Conservation (phyloP, 2,113 vertebrate genomes). For the Zosterops hypoxanthus region DNA sequence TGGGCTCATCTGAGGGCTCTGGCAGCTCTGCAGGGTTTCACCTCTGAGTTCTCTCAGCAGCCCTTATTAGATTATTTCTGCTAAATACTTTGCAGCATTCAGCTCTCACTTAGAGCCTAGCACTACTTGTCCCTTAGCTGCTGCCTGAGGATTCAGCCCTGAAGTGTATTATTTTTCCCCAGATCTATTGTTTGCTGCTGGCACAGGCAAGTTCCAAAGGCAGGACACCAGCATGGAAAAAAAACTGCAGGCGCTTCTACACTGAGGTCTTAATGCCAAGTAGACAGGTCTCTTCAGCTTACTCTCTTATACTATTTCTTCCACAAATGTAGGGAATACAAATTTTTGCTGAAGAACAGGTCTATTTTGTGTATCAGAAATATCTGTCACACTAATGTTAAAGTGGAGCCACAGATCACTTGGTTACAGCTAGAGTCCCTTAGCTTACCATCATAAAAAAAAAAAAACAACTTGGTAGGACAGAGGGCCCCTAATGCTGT, state of each 20-base stretch:
- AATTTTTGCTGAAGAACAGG: conserved; percentile 21
- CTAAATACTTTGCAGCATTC: neutral
- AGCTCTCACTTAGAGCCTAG: neutral
- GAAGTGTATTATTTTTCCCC: neutral
- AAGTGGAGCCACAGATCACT: neutral
- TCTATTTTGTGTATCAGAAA: conserved; percentile 48
- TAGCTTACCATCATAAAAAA: conserved; percentile 23
- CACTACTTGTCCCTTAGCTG: neutral
- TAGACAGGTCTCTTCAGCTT: neutral
- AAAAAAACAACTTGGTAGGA: conserved; percentile 1
- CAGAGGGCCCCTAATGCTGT: neutral
- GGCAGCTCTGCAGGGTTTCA: neutral
- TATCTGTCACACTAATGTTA: neutral
- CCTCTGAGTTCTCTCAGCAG: neutral
- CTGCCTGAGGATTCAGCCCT: neutral
- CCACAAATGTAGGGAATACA: neutral
- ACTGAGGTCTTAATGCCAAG: neutral
- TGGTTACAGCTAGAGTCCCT: neutral
- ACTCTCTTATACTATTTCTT: conserved; percentile 4
- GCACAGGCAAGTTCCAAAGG: neutral
- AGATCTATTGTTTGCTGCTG: neutral
- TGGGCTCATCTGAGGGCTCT: neutral
- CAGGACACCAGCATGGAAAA: neutral
- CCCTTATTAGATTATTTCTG: neutral
- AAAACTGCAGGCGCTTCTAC: neutral